These are phyloP conservation scores for Nibea coibor DNA, from an alignment of 2,113 vertebrate species.

Conservation along the genomic window DNA sequence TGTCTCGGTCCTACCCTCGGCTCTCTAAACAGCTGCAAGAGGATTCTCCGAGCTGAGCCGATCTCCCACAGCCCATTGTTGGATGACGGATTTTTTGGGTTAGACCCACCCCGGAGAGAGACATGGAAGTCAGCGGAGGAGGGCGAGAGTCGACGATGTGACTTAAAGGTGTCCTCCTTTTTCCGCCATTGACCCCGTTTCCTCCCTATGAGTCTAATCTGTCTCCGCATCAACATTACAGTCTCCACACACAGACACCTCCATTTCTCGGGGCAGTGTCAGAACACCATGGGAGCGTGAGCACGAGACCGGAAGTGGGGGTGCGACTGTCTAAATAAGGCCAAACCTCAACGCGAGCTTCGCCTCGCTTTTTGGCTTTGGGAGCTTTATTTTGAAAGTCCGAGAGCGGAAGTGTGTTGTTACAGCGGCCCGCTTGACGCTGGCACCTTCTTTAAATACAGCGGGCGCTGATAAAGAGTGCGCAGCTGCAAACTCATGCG, in stretches of 20 bases:
- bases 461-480: conserved; percentile 31
- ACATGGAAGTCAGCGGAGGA: conserved; percentile 26
- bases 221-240: conserved; percentile 44
- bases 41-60: conserved; percentile 47
- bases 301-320: not conserved
- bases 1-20: conserved; percentile 50
- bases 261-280: conserved; percentile 19
- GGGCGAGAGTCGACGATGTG: conserved; percentile 2
- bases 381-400: conserved; percentile 60
- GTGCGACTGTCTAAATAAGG: not conserved
- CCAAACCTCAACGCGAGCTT: not conserved
- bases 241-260: conserved; percentile 25
- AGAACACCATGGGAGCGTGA: not conserved
- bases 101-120: conserved; percentile 39
- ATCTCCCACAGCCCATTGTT: conserved; percentile 60
- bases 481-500: conserved; percentile 67
- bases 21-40: conserved; percentile 50
- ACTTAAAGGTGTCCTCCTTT: conserved; percentile 39
- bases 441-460: not conserved
- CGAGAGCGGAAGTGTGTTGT: not conserved
- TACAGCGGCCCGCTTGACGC: fast-evolving
- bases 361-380: too few species aligned
- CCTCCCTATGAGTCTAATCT: conserved; percentile 21
- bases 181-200: conserved; percentile 51
- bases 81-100: conserved; percentile 32